Evolutionary conservation across 1,140 invertebrate genomes (phyloP), one percentile per base, ranked within the genome.

Genomic region (Xylocopa sonorina): DNA sequence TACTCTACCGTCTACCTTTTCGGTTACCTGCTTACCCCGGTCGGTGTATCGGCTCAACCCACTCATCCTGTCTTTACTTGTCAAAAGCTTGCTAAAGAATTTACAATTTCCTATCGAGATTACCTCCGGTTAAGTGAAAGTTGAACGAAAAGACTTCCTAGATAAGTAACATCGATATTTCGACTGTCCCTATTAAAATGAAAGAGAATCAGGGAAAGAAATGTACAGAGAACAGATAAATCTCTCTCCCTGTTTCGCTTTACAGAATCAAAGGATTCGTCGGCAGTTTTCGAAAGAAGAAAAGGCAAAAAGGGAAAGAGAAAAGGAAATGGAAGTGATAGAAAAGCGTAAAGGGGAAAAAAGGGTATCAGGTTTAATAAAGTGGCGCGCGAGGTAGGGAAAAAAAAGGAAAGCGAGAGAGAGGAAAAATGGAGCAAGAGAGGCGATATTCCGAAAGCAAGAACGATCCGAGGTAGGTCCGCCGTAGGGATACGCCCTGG

Each of bases 401-500:
- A 48, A 21, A 24, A 50, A 24, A 34, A 24, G 18, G 46, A 18
- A 62, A 63, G 2, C 14, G 55, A 53, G 27, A 51, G 62, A 73
- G 41, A 57, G 4, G 60, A 73, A 48, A 74, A 75, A 79, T 58
- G 51, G 32, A 50, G 32, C 24, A 27, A 76, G 41, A 72, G 62
- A 86, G 75, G 87, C 81, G 84, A 81, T 80, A 82, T 80, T 83
- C 77, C 78, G 78, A 75, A 78, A 86, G 89, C 75, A 83, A 84
- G 78, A 75, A 78, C 55, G 84, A 58, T 29, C 64, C 51, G 67
- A 77, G 77, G 71, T 83, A 64, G 82, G 78, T 82, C 77, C 51
- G 57, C 66, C 84, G 80, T 58, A 75, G 72, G 85, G 89, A 91
- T 90, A 89, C 91, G 89, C 90, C 87, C 90, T 90, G 90, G 92